phyloP scores from a whole-genome alignment of 2,797 vertebrate species.

The Potorous gilbertii region DNA sequence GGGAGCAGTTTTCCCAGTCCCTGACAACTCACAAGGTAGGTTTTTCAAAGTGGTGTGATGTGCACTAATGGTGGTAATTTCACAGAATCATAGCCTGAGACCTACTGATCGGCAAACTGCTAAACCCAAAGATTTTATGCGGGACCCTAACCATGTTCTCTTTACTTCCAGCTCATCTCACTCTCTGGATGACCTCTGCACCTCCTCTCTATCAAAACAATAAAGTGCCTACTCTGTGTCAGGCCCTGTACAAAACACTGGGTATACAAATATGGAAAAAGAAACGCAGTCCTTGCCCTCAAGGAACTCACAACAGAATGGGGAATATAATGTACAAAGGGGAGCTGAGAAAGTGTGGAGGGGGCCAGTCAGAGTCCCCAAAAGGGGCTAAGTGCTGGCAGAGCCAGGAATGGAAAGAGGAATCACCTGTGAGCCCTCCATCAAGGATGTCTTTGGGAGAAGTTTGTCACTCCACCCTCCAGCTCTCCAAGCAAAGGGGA shows the following conservation, averaged over 20 bases:
- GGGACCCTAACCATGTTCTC: not conserved
- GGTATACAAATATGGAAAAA: not conserved
- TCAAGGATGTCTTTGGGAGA: not conserved
- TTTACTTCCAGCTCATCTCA: not conserved
- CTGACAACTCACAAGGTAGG: not conserved
- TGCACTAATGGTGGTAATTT: not conserved
- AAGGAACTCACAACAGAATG: not conserved
- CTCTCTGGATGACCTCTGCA: not conserved
- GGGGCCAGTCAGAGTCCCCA: not conserved
- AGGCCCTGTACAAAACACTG: not conserved
- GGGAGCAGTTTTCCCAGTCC: not conserved
- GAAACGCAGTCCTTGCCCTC: not conserved
- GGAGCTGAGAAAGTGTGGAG: not conserved
- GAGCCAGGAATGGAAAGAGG: not conserved
- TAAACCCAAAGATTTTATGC: not conserved
- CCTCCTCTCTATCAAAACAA: not conserved
- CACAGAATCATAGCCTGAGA: not conserved
- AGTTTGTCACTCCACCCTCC: not conserved
- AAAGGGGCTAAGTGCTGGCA: not conserved
- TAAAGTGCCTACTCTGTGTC: not conserved
- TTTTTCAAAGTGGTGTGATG: no score
- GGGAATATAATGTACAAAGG: not conserved
- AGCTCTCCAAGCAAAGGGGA: not conserved
- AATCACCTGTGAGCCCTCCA: not conserved
- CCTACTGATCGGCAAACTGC: not conserved